phyloP scores from a whole-genome alignment of 2,888 invertebrate genomes.

The Stratiomys singularior region DNA sequence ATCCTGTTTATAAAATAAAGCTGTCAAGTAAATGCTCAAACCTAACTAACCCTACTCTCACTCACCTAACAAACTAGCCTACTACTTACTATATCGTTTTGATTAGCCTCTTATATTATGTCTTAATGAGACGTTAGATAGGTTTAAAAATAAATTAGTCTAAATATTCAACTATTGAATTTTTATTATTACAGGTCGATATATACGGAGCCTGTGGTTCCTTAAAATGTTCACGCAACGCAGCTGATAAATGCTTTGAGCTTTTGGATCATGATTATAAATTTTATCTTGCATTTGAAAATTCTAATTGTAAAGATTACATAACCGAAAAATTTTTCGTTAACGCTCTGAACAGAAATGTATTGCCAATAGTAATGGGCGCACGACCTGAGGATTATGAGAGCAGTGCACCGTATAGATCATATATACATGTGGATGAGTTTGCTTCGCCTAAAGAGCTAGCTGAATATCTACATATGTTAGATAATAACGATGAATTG shows the following conservation, averaged over 20 bases:
- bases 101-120: no score
- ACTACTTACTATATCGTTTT: no score
- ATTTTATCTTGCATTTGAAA: constrained; percentile 97
- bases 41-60: no score
- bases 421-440: constrained; percentile 96
- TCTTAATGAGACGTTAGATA: no score
- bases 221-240: constrained; percentile 83
- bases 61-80: no score
- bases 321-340: constrained; percentile 98
- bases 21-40: no score
- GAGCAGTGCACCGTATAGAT: constrained; percentile 86
- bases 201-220: constrained; percentile 92
- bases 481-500: constrained; percentile 87
- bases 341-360: constrained; percentile 87
- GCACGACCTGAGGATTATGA: constrained; percentile 92
- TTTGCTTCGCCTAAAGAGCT: constrained; percentile 87
- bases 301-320: constrained; percentile 95
- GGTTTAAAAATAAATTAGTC: no score
- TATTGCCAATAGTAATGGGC: constrained; percentile 96
- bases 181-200: constrained; percentile 70
- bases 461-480: constrained; percentile 84
- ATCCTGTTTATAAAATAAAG: no score
- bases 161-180: no score
- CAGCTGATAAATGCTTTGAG: constrained; percentile 85
- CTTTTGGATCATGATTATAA: constrained; percentile 93